Evolutionary conservation across 2,797 vertebrate genomes (phyloP).

Genomic region (Sebastes aleutianus): DNA sequence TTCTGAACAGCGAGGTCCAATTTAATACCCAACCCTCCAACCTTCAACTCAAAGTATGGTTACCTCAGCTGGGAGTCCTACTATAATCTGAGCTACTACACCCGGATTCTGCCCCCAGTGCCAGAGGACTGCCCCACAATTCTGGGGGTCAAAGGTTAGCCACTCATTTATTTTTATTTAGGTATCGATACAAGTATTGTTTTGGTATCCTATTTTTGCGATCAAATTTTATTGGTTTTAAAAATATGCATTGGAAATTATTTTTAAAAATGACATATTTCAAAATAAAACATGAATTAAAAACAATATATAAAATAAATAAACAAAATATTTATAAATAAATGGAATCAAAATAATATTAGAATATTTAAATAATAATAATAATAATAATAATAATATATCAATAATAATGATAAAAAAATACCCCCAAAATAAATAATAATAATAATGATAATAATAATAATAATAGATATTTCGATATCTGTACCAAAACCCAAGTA

Average conservation of each 20-base stretch:
- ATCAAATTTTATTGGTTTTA: not conserved
- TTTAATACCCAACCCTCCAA: slow-evolving; percentile 93
- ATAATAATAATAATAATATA: not conserved
- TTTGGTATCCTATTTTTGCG: not conserved
- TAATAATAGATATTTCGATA: not conserved
- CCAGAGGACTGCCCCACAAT: slow-evolving; percentile 90
- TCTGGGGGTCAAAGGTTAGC: slow-evolving; percentile 91
- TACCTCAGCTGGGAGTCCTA: slow-evolving; percentile 97
- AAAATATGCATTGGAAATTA: not conserved
- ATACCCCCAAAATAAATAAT: too few species aligned
- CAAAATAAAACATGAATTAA: too few species aligned
- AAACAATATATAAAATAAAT: not conserved
- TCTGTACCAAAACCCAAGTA: not conserved
- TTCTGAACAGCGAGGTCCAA: slow-evolving; percentile 86
- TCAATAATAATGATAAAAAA: not conserved
- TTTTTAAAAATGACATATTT: too few species aligned
- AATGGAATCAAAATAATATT: not conserved
- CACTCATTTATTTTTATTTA: not conserved
- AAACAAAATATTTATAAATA: not conserved
- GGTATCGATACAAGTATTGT: not conserved
- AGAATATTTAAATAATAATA: not conserved
- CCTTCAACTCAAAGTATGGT: slow-evolving; percentile 89
- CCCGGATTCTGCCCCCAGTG: slow-evolving; percentile 90
- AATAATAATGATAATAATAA: too few species aligned
- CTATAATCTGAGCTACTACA: slow-evolving; percentile 92